Base-by-base conservation (phyloP, 1,140 invertebrate species). In the Neoseiulus cucumeris region DNA sequence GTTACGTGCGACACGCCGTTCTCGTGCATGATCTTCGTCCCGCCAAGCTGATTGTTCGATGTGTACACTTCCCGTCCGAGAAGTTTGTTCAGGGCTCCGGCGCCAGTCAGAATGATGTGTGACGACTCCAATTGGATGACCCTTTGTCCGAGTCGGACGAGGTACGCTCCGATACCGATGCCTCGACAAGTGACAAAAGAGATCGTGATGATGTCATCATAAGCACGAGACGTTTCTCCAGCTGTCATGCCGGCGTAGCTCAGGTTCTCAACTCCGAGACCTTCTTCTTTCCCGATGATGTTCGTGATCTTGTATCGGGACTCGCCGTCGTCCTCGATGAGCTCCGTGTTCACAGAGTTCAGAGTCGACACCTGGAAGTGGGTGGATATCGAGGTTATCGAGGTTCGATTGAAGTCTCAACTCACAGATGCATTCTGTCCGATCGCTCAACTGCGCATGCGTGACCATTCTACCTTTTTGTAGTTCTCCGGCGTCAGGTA, bases 111-210 rank as follows among this genome's bases (percentile, higher is more conserved):
- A 76, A 99, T 98, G 64, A 99, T 95, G 73, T 95, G 91, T 0
- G 95, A 98, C 72, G 91, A 96, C 71, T 99, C 95, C 68, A 98
- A 89, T 76, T 99, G 96, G 67, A 98, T 94, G 0, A 97, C 87
- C 68, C 92, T 80, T 73, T 95, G 91, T 1, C 91, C 89, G 18
- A 96, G 80, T 70, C 92, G 82, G 7, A 98, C 85, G 7, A 98
- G 77, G 73, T 99, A 99, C 0, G 95, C 88, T 14, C 96, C 95
- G 72, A 99, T 99, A 70, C 96, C 96, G 71, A 99, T 97, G 20
- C 95, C 89, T 29, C 96, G 80, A 75, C 95, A 98, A 0, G 93
- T 91, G 0, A 96, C 93, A 75, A 77, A 66, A n/a, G 68, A 72
- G 67, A 98, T 97, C 7, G 96, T 99, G 12, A 97, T 85, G 20